Conservation (phyloP, 2,888 invertebrate species). For the Callosobruchus maculatus region DNA sequence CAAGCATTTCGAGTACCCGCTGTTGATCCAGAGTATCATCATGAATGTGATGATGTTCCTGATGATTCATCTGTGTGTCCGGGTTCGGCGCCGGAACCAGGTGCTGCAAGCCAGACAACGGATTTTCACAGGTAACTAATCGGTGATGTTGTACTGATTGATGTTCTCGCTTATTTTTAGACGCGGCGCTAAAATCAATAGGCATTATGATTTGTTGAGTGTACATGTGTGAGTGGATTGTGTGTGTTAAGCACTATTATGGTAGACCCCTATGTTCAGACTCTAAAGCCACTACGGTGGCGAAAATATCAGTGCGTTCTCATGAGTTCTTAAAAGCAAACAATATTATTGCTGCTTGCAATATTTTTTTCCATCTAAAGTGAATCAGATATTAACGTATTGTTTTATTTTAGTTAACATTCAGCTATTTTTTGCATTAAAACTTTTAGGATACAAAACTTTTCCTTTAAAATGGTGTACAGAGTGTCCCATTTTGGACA, state of each 20-base stretch:
- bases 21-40: slow-evolving; percentile 92
- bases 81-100: slow-evolving; percentile 77
- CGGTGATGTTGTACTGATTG: background rate
- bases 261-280: no score
- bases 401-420: no score
- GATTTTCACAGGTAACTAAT: slow-evolving; percentile 76
- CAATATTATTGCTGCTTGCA: no score
- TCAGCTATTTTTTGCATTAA: no score
- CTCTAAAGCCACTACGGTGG: no score
- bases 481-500: no score
- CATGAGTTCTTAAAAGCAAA: no score
- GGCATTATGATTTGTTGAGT: slow-evolving; percentile 12
- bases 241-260: background rate
- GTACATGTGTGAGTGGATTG: background rate
- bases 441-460: no score
- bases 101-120: slow-evolving; percentile 71
- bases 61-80: slow-evolving; percentile 91
- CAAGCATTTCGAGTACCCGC: slow-evolving; percentile 91
- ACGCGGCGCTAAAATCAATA: slow-evolving; percentile 8
- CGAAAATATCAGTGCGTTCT: no score
- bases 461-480: no score
- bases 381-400: no score
- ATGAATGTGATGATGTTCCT: slow-evolving; percentile 96
- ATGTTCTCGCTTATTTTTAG: background rate
- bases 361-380: no score